phyloP scores from a whole-genome alignment of 2,113 vertebrate species.

The Scolopax mira region DNA sequence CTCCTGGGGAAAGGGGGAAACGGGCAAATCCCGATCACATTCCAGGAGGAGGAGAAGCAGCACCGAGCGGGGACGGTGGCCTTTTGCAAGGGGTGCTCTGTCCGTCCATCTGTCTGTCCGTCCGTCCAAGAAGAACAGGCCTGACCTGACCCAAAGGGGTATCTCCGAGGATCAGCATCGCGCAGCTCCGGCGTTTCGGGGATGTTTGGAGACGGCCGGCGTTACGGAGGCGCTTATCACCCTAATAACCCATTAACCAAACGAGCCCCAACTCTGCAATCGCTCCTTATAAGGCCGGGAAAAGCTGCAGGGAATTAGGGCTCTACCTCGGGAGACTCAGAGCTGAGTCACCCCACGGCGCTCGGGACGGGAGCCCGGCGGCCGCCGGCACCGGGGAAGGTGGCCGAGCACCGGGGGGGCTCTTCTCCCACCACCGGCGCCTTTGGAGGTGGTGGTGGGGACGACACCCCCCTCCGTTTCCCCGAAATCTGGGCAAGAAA shows the following conservation, averaged over 20 bases:
- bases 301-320: not conserved
- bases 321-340: not conserved
- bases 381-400: not conserved
- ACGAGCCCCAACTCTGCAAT: not conserved
- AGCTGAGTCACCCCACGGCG: conserved; percentile 18
- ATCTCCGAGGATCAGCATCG: not conserved
- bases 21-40: not conserved
- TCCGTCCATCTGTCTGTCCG: not conserved
- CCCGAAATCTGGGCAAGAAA: not conserved
- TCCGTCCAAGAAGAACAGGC: not conserved
- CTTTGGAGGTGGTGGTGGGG: no score
- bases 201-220: not conserved
- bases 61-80: not conserved
- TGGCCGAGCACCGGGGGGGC: not conserved
- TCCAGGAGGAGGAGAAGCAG: not conserved
- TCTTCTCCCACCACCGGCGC: rapidly evolving
- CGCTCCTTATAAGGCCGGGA: conserved; percentile 35
- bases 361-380: not conserved
- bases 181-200: not conserved
- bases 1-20: not conserved
- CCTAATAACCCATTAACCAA: not conserved
- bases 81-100: no score
- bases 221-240: not conserved
- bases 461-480: not conserved
- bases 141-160: not conserved